Percentiles rank a stretch among this genome's conserved stretches.
Conservation (phyloP, 2,113 vertebrate genomes). For the Pachyramphus minor region DNA sequence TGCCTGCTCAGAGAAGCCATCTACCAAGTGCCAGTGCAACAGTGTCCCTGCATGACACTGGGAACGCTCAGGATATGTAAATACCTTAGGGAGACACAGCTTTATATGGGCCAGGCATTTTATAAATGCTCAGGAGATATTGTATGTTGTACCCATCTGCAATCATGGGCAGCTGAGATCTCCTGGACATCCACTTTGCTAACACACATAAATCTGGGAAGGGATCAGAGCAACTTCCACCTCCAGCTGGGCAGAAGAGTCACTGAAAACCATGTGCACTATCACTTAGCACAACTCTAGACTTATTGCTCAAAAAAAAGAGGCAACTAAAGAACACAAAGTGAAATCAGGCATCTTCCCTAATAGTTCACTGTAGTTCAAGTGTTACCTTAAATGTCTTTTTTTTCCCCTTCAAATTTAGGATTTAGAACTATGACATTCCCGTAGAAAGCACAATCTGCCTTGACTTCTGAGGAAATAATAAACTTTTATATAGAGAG, state of each 20-base stretch:
- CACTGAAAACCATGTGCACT: not conserved
- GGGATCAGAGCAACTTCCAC: not conserved
- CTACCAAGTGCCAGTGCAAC: not conserved
- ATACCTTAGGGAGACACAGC: not conserved
- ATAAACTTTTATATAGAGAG: not conserved
- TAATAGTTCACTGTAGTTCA: not conserved
- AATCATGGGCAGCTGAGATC: not conserved
- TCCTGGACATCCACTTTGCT: not conserved
- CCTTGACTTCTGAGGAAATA: not conserved
- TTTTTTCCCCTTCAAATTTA: not conserved
- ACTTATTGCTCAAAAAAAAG: not conserved
- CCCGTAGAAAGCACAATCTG: not conserved
- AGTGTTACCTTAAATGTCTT: not conserved
- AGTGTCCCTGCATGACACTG: fast-evolving
- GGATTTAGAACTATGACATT: not conserved
- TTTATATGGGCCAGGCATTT: not conserved
- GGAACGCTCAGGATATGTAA: not conserved
- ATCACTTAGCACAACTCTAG: not conserved
- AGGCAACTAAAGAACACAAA: not conserved
- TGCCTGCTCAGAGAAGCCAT: not conserved
- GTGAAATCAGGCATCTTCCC: not conserved
- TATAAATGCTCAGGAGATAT: not conserved
- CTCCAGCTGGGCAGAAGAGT: not conserved
- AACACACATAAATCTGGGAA: not conserved
- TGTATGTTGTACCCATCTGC: fast-evolving